These are phyloP conservation scores for Metridium senile DNA, from an alignment of 92 coral and sea anemone genomes.

Conservation along the genomic window DNA sequence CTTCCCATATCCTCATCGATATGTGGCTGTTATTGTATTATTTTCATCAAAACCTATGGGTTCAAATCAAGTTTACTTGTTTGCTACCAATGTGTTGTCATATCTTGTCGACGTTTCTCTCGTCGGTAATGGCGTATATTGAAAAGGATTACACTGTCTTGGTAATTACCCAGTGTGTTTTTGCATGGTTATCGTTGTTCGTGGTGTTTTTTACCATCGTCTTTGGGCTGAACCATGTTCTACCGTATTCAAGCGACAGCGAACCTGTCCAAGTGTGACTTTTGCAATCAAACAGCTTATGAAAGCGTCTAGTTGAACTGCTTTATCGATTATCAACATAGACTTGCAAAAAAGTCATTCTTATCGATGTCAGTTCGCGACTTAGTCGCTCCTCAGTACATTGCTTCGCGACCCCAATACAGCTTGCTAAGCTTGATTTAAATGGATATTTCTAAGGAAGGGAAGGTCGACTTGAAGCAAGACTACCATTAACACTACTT, in stretches of 20 bases:
- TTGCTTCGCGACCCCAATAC: no score
- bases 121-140: constrained; percentile 42
- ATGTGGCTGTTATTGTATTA: constrained; percentile 39
- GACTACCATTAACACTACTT: no score
- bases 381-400: no score
- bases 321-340: neutral
- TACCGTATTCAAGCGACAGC: constrained; percentile 32
- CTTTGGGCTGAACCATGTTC: constrained; percentile 34
- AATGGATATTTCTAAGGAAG: no score
- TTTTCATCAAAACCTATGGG: constrained; percentile 29
- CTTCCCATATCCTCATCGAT: constrained; percentile 14
- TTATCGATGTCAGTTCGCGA: no score
- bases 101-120: constrained; percentile 41
- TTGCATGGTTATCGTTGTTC: constrained; percentile 40
- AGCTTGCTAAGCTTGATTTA: no score
- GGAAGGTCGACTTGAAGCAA: no score
- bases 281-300: neutral
- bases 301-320: neutral
- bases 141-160: constrained; percentile 12
- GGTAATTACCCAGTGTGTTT: neutral
- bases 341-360: no score
- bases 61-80: constrained; percentile 28
- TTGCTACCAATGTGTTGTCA: constrained; percentile 37
- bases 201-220: constrained; percentile 34
- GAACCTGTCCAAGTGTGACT: constrained; percentile 46